Percentiles rank a stretch among this genome's conserved stretches.
Conservation (phyloP, 2,113 vertebrate species). For the Indri indri region DNA sequence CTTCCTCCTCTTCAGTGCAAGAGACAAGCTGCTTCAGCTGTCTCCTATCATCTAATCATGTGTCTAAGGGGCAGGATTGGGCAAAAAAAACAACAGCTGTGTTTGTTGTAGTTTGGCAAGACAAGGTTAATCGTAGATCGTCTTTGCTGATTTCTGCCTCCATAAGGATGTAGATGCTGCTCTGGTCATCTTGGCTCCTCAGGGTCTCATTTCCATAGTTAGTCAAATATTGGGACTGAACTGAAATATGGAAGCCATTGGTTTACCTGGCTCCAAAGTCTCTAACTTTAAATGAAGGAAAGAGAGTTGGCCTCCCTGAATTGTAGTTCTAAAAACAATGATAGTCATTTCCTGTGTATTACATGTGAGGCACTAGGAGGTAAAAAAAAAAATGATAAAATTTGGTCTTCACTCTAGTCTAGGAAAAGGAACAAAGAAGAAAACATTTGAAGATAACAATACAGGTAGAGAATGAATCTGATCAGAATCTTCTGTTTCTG, state of each 20-base stretch:
- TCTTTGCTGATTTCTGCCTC: background rate
- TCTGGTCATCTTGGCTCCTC: background rate
- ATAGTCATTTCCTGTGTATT: constrained; percentile 4
- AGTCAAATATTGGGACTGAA: background rate
- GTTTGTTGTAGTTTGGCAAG: background rate
- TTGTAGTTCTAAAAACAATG: constrained; percentile 23
- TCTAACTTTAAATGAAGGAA: background rate
- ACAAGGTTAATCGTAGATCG: background rate
- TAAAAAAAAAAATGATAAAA: constrained; percentile 25
- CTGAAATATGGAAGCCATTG: background rate
- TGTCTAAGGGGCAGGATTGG: background rate
- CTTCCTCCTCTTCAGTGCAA: background rate
- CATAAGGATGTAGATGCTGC: background rate
- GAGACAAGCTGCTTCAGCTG: background rate
- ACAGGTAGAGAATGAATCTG: background rate
- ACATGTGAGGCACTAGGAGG: background rate
- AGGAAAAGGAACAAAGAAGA: background rate
- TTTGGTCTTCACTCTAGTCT: constrained; percentile 8
- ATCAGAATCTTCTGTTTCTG: background rate
- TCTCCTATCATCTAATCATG: background rate
- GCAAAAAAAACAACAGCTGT: background rate
- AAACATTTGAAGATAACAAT: background rate
- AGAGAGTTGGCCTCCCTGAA: background rate
- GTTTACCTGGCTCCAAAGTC: background rate
- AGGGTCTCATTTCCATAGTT: background rate